Evolutionary conservation across 30 jellyfish, hydroid and myxozoan genomes (phyloP).

Genomic region (Turritopsis dohrnii): DNA sequence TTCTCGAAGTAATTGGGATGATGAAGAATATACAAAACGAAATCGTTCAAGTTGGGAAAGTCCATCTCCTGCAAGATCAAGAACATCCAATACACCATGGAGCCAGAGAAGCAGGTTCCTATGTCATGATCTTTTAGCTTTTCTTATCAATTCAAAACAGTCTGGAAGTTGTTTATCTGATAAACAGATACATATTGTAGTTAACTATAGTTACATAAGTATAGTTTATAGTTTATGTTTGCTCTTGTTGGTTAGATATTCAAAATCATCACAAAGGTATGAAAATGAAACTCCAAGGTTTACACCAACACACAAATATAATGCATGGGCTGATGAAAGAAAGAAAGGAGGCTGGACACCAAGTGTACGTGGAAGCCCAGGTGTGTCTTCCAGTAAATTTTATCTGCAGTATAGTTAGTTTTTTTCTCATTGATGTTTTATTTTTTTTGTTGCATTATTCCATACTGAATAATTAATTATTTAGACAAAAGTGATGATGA

Average conservation of each 20-base stretch:
- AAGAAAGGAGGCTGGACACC: slow-evolving; percentile 37
- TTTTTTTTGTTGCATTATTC: background rate
- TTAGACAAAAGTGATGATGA: background rate
- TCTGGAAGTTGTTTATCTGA: too few relatives aligned
- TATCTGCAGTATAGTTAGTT: background rate
- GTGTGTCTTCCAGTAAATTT: slow-evolving; percentile 24
- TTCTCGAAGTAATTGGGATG: slow-evolving; percentile 89
- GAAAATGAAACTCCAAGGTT: slow-evolving; percentile 86
- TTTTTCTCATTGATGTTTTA: background rate
- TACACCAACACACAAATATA: slow-evolving; percentile 93
- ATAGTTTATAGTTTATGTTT: background rate
- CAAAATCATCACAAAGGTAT: slow-evolving; percentile 24
- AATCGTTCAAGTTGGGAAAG: slow-evolving; percentile 68
- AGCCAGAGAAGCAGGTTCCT: slow-evolving; percentile 11
- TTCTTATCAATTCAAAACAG: too few relatives aligned
- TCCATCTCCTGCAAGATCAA: slow-evolving; percentile 58
- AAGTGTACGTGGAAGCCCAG: slow-evolving; percentile 32
- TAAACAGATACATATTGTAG: too few relatives aligned
- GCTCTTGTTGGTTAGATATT: background rate
- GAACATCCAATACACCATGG: background rate
- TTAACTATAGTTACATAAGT: background rate
- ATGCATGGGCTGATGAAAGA: slow-evolving; percentile 92
- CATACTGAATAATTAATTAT: too few relatives aligned
- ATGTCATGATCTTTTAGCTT: too few relatives aligned
- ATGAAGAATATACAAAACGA: slow-evolving; percentile 45